Conservation (phyloP, 2,113 vertebrate species). For the Vulpes lagopus region DNA sequence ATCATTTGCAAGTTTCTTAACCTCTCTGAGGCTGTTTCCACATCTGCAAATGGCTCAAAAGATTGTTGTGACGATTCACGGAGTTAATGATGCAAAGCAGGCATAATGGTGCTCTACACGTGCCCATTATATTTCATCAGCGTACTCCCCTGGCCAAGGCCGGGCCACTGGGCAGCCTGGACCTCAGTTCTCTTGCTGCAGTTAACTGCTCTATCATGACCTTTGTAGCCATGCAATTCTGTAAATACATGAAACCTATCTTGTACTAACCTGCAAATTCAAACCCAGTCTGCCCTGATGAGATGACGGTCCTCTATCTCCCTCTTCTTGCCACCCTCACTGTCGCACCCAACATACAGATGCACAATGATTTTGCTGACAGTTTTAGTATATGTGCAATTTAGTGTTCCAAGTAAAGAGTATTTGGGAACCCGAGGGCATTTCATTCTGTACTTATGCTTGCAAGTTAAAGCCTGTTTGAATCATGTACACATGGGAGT, state of each 20-base stretch:
- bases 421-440: neutral
- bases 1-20: neutral
- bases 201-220: neutral
- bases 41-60: neutral
- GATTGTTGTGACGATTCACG: neutral
- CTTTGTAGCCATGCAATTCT: neutral
- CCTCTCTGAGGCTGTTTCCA: neutral
- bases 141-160: fast-evolving
- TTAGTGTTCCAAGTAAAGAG: slow-evolving; percentile 44
- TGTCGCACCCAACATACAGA: neutral
- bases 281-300: neutral
- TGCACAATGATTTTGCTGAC: neutral
- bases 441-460: neutral
- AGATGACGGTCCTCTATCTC: neutral
- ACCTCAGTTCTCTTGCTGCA: neutral
- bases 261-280: neutral
- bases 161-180: fast-evolving
- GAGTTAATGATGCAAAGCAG: neutral
- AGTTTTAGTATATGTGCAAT: neutral
- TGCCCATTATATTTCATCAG: neutral
- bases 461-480: slow-evolving; percentile 50
- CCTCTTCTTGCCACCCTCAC: neutral
- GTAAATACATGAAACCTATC: neutral
- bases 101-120: neutral
- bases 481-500: slow-evolving; percentile 23